Conservation (phyloP, 2,888 invertebrate genomes). For the Pachydiplax longipennis region DNA sequence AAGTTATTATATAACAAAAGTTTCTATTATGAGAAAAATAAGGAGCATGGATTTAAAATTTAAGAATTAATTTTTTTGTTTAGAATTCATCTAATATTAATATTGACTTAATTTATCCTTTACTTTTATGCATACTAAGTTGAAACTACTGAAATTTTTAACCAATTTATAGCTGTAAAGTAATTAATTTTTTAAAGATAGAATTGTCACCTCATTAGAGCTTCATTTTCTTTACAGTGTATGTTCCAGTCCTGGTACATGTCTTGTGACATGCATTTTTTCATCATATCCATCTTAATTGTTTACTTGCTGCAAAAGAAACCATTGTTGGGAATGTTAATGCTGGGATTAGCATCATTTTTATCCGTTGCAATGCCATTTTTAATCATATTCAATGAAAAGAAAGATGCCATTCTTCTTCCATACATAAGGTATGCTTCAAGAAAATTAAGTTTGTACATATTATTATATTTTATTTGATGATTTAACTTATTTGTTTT, state of each 20-base stretch:
- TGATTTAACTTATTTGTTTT: not conserved
- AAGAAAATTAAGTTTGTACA: not conserved
- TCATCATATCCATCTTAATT: slow-evolving; percentile 8
- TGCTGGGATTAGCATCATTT: not conserved
- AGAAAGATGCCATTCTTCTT: slow-evolving; percentile 32
- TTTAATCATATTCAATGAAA: not conserved
- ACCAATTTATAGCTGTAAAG: too few relatives aligned
- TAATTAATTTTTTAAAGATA: too few relatives aligned
- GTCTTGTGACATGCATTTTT: slow-evolving; percentile 34
- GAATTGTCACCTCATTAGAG: not conserved
- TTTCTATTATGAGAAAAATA: too few relatives aligned
- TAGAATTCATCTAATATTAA: too few relatives aligned
- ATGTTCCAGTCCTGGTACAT: slow-evolving; percentile 39
- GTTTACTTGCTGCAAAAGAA: not conserved
- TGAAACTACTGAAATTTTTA: too few relatives aligned
- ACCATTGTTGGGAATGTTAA: not conserved
- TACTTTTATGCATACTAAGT: too few relatives aligned
- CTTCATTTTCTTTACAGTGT: not conserved
- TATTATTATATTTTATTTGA: not conserved
- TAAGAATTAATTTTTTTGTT: too few relatives aligned
- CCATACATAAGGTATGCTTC: not conserved
- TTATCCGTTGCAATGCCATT: slow-evolving; percentile 1
- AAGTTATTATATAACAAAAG: too few relatives aligned
- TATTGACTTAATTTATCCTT: too few relatives aligned
- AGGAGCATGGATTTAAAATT: too few relatives aligned